A percentile compares a stretch with the other conserved stretches of the same genome.
Conservation (phyloP, 2,888 invertebrate species). For the Dorcus hopei region DNA sequence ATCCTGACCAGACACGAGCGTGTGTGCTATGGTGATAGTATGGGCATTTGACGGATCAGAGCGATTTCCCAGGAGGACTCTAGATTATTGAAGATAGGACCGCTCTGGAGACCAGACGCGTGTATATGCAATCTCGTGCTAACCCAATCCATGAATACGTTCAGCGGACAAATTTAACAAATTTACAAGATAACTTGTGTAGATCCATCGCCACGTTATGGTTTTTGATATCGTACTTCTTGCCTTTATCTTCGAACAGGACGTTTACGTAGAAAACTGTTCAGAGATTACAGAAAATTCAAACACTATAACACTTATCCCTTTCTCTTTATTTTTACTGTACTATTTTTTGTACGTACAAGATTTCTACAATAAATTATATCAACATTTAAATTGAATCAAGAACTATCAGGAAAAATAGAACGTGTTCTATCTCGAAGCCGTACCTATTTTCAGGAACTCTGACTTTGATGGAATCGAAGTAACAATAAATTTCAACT, state of each 20-base stretch:
- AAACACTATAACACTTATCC: too few species aligned
- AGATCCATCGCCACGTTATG: neutral
- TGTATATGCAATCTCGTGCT: conserved; percentile 16
- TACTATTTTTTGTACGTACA: too few species aligned
- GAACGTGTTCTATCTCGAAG: too few species aligned
- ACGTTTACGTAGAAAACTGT: too few species aligned
- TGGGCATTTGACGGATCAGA: conserved; percentile 38
- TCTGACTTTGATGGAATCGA: too few species aligned
- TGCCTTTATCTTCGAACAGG: neutral
- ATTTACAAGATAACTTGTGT: conserved; percentile 7
- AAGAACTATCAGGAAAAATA: too few species aligned
- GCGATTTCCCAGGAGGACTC: conserved; percentile 37
- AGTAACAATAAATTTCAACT: too few species aligned
- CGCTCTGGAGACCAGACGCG: conserved; percentile 16
- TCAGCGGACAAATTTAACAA: conserved; percentile 5
- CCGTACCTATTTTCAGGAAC: too few species aligned
- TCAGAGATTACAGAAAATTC: too few species aligned
- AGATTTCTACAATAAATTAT: too few species aligned
- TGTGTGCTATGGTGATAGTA: conserved; percentile 4
- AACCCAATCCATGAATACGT: conserved; percentile 5
- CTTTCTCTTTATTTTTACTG: too few species aligned
- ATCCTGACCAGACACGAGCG: neutral
- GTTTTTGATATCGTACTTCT: neutral
- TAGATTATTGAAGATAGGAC: conserved; percentile 34
- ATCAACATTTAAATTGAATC: too few species aligned